phyloP scores from a whole-genome alignment of 2,888 invertebrate genomes.

The Timandra comae region DNA sequence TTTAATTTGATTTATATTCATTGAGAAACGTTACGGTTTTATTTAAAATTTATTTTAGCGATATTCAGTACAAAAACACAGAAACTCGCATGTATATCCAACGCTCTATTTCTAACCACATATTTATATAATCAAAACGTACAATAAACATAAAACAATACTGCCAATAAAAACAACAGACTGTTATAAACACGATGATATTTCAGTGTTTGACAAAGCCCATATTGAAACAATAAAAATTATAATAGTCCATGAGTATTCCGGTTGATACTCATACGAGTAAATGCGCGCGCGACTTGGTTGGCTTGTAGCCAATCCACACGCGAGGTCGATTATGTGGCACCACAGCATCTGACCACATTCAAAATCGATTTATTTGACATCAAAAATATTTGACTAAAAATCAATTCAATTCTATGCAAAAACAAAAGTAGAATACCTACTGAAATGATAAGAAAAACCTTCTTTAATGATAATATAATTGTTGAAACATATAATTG shows the following conservation, averaged over 20 bases:
- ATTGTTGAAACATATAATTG: conserved; percentile 13
- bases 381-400: not conserved
- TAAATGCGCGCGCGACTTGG: conserved; percentile 46
- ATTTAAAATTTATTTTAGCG: too few species aligned
- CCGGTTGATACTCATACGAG: conserved; percentile 11
- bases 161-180: conserved; percentile 7
- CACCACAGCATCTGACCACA: conserved; percentile 60
- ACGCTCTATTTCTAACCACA: too few species aligned
- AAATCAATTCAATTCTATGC: not conserved
- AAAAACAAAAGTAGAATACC: not conserved
- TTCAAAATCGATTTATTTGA: conserved; percentile 52
- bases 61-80: too few species aligned
- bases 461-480: too few species aligned
- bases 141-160: conserved; percentile 2
- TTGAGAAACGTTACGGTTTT: too few species aligned
- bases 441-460: not conserved
- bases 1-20: too few species aligned
- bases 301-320: conserved; percentile 59
- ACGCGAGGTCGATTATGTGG: conserved; percentile 55
- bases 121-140: conserved; percentile 2
- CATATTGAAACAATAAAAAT: conserved; percentile 33
- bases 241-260: conserved; percentile 13
- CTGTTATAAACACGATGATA: conserved; percentile 9
- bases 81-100: too few species aligned
- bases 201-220: conserved; percentile 16